A percentile compares a stretch with the other conserved stretches of the same genome.
These are phyloP conservation scores for Aplodontia rufa DNA, from an alignment of 2,113 vertebrate genomes.

Conservation along the genomic window DNA sequence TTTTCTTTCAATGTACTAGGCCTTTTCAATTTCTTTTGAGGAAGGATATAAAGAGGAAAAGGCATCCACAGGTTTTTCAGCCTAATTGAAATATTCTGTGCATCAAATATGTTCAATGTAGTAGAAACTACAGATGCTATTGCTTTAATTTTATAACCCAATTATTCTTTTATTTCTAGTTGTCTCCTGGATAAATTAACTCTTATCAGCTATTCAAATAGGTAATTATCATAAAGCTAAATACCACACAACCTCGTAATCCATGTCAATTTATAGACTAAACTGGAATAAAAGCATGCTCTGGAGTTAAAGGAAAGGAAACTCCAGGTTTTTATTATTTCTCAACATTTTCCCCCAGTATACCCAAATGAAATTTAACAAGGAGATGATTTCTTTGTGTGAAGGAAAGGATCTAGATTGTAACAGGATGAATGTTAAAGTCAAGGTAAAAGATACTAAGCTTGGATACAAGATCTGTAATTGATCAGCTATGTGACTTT, in stretches of 20 bases:
- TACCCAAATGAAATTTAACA: constrained; percentile 65
- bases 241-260: constrained; percentile 60
- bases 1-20: constrained; percentile 66
- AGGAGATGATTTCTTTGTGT: constrained; percentile 56
- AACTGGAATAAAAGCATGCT: constrained; percentile 48
- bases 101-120: constrained; percentile 85
- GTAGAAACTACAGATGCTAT: constrained; percentile 86
- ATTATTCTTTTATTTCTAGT: constrained; percentile 85
- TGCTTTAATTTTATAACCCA: constrained; percentile 86
- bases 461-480: neutral
- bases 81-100: constrained; percentile 85
- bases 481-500: neutral
- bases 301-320: constrained; percentile 53
- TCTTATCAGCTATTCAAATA: constrained; percentile 80
- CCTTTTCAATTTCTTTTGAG: constrained; percentile 81
- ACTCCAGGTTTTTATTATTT: constrained; percentile 64
- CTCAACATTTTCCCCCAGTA: constrained; percentile 29
- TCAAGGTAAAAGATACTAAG: constrained; percentile 1
- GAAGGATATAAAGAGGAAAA: constrained; percentile 83
- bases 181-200: constrained; percentile 84
- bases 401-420: constrained; percentile 6
- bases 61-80: constrained; percentile 83
- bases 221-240: constrained; percentile 78
- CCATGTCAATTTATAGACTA: constrained; percentile 63
- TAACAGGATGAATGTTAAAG: constrained; percentile 26